Evolutionary conservation across 1,140 invertebrate genomes (phyloP).

Genomic region (Drosophila murphyi): DNA sequence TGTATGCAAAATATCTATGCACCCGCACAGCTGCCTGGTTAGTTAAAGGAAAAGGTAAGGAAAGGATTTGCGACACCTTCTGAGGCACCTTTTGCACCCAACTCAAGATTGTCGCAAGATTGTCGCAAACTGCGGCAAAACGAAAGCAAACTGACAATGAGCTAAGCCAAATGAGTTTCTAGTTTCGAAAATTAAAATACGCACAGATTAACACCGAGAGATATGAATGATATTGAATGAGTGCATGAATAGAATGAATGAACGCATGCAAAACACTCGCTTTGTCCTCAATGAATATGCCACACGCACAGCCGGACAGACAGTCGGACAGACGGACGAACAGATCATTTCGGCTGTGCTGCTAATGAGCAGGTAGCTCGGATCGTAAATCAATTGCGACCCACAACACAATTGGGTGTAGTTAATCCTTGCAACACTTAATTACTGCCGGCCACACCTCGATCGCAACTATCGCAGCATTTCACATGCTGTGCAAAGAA

Average conservation of each 20-base stretch:
- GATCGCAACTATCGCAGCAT: not conserved
- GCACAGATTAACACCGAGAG: constrained; percentile 21
- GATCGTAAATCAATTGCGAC: constrained; percentile 56
- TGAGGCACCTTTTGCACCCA: constrained; percentile 8
- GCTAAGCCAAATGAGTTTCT: constrained; percentile 55
- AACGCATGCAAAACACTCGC: not conserved
- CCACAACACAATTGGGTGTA: constrained; percentile 48
- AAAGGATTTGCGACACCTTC: constrained; percentile 58
- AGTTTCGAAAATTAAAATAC: constrained; percentile 53
- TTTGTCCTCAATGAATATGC: constrained; percentile 16
- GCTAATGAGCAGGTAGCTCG: constrained; percentile 33
- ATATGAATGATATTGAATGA: constrained; percentile 13
- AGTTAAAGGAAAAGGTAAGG: constrained; percentile 27
- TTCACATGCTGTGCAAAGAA: too few species aligned
- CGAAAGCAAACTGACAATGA: constrained; percentile 34
- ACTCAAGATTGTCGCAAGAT: constrained; percentile 51
- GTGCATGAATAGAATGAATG: constrained; percentile 24
- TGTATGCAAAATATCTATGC: not conserved
- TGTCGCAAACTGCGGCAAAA: constrained; percentile 53
- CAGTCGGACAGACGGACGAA: not conserved
- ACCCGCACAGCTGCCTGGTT: constrained; percentile 49
- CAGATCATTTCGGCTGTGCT: constrained; percentile 15
- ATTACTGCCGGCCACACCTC: constrained; percentile 62
- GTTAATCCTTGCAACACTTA: constrained; percentile 74
- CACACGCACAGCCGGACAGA: constrained; percentile 17